These are phyloP conservation scores for Charaxes varanes DNA, from an alignment of 1,140 invertebrate genomes.

Conservation along the genomic window DNA sequence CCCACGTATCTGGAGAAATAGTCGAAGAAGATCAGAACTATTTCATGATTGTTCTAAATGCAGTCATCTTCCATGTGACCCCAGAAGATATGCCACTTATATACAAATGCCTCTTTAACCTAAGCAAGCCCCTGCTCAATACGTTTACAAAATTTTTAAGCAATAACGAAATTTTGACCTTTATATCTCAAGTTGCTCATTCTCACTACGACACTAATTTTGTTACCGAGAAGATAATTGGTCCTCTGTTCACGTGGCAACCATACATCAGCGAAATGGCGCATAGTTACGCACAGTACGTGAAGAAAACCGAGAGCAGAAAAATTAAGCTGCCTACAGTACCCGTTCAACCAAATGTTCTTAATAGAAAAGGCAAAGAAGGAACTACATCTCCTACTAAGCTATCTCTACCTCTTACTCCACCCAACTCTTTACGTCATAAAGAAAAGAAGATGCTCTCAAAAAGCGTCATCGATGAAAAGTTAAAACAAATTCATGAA, in stretches of 20 bases:
- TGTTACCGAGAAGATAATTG: constrained; percentile 64
- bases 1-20: constrained; percentile 34
- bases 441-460: constrained; percentile 55
- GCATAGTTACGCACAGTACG: constrained; percentile 50
- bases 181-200: constrained; percentile 48
- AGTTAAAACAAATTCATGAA: constrained; percentile 44
- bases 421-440: constrained; percentile 38
- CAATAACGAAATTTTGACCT: constrained; percentile 43
- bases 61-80: constrained; percentile 45
- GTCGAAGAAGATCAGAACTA: constrained; percentile 49
- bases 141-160: constrained; percentile 54
- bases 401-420: constrained; percentile 25
- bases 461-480: constrained; percentile 51
- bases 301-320: constrained; percentile 48
- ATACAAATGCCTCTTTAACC: constrained; percentile 56
- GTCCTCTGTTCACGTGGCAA: constrained; percentile 59
- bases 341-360: constrained; percentile 49
- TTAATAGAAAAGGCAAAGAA: constrained; percentile 42
- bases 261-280: constrained; percentile 58
- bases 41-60: constrained; percentile 45
- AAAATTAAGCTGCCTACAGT: constrained; percentile 51
- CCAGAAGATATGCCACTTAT: constrained; percentile 37
- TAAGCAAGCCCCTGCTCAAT: constrained; percentile 47
- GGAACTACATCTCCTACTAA: constrained; percentile 15
- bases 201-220: constrained; percentile 63